Evolutionary conservation across 2,113 vertebrate genomes (phyloP), one percentile per base, ranked within the genome.

Genomic region (Bolborhynchus lineola): DNA sequence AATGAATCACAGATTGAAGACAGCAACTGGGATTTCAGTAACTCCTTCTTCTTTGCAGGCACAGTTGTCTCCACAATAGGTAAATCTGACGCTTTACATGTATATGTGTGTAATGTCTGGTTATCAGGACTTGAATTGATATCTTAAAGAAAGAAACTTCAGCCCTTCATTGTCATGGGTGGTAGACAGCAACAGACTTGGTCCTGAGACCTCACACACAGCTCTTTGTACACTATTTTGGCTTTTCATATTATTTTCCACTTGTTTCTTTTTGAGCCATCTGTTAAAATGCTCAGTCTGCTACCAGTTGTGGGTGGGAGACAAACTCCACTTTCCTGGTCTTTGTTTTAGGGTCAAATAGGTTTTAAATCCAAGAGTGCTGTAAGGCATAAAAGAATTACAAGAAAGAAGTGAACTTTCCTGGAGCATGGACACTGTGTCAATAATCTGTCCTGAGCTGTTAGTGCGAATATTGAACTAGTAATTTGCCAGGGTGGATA

Each of bases 21-120:
- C 52, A 96, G 93, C 84, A 98, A 96, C 88, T 98, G 97, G 97
- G 96, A 97, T 94, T 97, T 98, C 79, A 95, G 95, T 77, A 97
- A 97, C 29, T 96, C 97, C 68, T 98, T 98, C 87, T 96, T 96
- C 86, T 98, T 98, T 94, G 97, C 98, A 86, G 96, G 95, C 72
- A 96, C 97, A 0, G 96, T 97, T 35, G 96, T 98, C 60, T 97
- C 96, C 55, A 98, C 98, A 62, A 97, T 98, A 93, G 98, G 97
- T 98, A 74, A 68, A 94, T 72, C n/a, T 76, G 31, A 23, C 81
- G n/a, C 20, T 89, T 93, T 76, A 44, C 28, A 15, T 25, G 12
- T 23, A 2, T 44, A 3, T 44, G 14, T 89, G 4, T 67, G 44
- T 57, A 68, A 24, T 15, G 4, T 42, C 37, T 86, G 33, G 13